phyloP scores from a whole-genome alignment of 2,888 invertebrate species.

The Caradrina clavipalpis region DNA sequence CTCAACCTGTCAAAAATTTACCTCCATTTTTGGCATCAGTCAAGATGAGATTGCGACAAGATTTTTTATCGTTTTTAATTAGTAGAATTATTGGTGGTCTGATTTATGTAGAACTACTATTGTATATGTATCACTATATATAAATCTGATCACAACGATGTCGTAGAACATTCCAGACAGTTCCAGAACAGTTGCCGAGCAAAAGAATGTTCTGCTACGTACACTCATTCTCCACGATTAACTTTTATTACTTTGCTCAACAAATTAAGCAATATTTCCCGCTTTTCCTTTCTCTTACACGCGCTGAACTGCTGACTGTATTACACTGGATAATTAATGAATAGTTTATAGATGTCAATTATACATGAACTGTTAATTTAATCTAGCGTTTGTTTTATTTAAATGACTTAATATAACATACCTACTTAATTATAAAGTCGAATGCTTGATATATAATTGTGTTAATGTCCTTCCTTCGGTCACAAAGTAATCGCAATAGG shows the following conservation, averaged over 20 bases:
- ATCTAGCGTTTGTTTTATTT: not conserved
- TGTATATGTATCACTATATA: too few species aligned
- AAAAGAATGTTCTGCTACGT: not conserved
- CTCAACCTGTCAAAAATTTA: too few species aligned
- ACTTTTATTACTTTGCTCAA: constrained; percentile 25
- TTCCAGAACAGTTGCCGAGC: not conserved
- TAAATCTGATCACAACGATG: not conserved
- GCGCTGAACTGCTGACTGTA: not conserved
- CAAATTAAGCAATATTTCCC: constrained; percentile 17
- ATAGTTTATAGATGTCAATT: not conserved
- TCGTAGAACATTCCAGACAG: not conserved
- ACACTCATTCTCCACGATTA: constrained; percentile 15
- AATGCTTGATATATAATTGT: too few species aligned
- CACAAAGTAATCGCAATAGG: too few species aligned
- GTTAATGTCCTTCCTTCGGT: too few species aligned
- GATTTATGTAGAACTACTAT: not conserved
- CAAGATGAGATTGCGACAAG: too few species aligned
- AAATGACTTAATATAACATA: too few species aligned
- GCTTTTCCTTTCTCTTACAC: constrained; percentile 3
- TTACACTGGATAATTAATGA: constrained; percentile 2
- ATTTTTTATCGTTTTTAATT: too few species aligned
- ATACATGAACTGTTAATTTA: not conserved
- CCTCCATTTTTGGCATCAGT: too few species aligned
- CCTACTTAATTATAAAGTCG: too few species aligned
- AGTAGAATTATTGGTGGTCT: too few species aligned